Conservation (phyloP, 2,888 invertebrate species). For the Prosopocoilus inquinatus region DNA sequence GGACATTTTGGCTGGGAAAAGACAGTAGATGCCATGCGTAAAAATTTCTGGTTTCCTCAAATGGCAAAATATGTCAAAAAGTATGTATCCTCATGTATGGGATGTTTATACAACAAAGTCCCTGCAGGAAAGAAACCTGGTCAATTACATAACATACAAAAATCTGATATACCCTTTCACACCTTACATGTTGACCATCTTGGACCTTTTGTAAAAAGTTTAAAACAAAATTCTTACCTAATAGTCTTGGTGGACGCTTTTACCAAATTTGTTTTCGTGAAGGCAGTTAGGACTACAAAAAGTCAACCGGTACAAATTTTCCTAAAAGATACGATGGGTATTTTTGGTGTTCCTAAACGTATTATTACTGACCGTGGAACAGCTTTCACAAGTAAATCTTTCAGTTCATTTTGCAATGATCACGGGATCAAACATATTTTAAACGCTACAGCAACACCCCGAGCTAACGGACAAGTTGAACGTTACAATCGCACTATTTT, state of each 20-base stretch:
- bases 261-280: constrained; percentile 7
- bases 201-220: constrained; percentile 41
- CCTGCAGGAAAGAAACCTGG: constrained; percentile 27
- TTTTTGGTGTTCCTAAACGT: constrained; percentile 16
- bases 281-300: constrained; percentile 10
- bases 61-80: constrained; percentile 32
- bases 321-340: constrained; percentile 12
- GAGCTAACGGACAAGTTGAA: constrained; percentile 22
- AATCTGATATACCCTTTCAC: constrained; percentile 45
- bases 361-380: constrained; percentile 19
- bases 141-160: constrained; percentile 37
- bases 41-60: constrained; percentile 34
- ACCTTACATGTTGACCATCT: constrained; percentile 46
- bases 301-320: neutral
- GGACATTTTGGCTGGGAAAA: constrained; percentile 40
- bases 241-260: constrained; percentile 42
- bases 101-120: constrained; percentile 38
- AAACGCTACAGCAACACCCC: constrained; percentile 16
- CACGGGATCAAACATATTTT: constrained; percentile 19
- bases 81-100: constrained; percentile 33
- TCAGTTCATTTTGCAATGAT: constrained; percentile 11
- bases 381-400: constrained; percentile 11
- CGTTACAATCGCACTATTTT: constrained; percentile 13
- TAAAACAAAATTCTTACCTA: constrained; percentile 35
- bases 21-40: constrained; percentile 27